Evolutionary conservation across 2,797 vertebrate genomes (phyloP).

Genomic region (Falco naumanni): DNA sequence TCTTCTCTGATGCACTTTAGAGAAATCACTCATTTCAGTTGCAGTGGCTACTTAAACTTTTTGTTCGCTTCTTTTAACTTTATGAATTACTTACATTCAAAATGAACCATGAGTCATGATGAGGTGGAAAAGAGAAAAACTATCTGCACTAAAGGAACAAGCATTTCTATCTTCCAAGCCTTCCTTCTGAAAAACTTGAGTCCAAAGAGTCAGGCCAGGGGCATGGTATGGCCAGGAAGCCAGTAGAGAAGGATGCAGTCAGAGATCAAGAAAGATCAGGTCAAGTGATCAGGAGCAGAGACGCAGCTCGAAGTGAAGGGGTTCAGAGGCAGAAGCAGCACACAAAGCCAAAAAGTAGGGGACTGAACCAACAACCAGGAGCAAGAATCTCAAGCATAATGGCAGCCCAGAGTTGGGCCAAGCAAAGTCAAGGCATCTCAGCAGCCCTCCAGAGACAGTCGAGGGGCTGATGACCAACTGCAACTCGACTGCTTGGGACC

Average conservation of each 20-base stretch:
- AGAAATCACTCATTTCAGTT: background rate
- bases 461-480: background rate
- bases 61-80: background rate
- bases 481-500: fast-evolving
- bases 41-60: background rate
- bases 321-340: background rate
- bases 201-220: background rate
- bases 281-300: background rate
- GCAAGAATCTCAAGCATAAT: background rate
- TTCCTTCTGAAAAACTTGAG: background rate
- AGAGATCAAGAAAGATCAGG: background rate
- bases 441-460: background rate
- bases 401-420: background rate
- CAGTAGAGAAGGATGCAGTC: background rate
- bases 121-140: background rate
- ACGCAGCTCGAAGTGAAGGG: background rate
- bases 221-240: background rate
- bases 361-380: background rate
- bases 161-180: background rate
- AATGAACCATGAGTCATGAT: background rate
- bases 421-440: background rate
- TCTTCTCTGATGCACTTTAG: background rate
- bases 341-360: fast-evolving
- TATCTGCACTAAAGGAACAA: background rate
- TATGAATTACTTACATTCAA: background rate